Evolutionary conservation across 2,113 vertebrate genomes (phyloP).

Genomic region (Albula glossodonta): DNA sequence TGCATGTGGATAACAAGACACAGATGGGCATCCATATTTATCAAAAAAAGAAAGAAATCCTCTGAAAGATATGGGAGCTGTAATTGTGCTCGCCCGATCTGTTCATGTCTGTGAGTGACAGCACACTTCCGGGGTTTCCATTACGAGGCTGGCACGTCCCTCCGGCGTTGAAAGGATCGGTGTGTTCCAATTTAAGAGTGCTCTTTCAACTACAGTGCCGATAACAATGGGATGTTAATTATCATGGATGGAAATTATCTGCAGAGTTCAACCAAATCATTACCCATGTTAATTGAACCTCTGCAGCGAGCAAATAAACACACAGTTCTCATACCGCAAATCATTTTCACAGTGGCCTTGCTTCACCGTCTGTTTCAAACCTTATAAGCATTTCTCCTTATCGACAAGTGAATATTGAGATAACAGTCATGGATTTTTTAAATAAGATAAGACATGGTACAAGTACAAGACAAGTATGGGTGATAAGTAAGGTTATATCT

Average conservation of each 20-base stretch:
- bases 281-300: conserved; percentile 32
- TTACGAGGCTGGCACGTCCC: not conserved
- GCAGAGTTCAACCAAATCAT: conserved; percentile 34
- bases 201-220: conserved; percentile 14
- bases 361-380: not conserved
- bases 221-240: conserved; percentile 34
- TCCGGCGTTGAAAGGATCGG: conserved; percentile 9
- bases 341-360: not conserved
- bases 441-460: no score
- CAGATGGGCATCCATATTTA: conserved; percentile 36
- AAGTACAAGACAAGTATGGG: no score
- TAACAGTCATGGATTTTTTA: not conserved
- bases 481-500: no score
- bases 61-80: conserved; percentile 12
- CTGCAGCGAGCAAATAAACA: conserved; percentile 20
- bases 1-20: not conserved
- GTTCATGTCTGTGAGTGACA: conserved; percentile 4
- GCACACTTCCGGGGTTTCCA: not conserved
- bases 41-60: conserved; percentile 7
- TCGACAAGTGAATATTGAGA: not conserved
- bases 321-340: conserved; percentile 13
- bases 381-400: not conserved
- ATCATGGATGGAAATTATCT: conserved; percentile 31
- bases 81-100: conserved; percentile 26
- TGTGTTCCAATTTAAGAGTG: conserved; percentile 32